Percentiles rank a stretch among this genome's conserved stretches.
Evolutionary conservation across 1,140 invertebrate genomes (phyloP).

Genomic region (Trachelipus rathkii): DNA sequence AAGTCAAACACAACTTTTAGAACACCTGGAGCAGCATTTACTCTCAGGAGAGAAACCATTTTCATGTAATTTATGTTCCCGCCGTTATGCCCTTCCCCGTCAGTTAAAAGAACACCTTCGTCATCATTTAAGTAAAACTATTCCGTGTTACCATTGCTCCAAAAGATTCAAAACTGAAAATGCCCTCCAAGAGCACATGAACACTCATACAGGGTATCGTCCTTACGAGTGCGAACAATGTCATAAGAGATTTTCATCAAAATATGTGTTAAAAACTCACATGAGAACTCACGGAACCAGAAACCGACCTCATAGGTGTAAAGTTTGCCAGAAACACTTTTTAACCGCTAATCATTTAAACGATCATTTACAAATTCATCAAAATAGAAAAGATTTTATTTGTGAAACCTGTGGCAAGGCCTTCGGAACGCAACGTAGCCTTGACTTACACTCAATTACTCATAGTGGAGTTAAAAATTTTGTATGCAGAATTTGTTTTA

Average conservation of each 20-base stretch:
- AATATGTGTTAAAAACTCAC: slow-evolving; percentile 70
- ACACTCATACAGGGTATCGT: slow-evolving; percentile 63
- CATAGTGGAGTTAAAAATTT: slow-evolving; percentile 62
- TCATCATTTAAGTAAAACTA: slow-evolving; percentile 42
- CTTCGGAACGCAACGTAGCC: slow-evolving; percentile 41
- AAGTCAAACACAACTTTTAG: slow-evolving; percentile 59
- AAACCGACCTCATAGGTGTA: slow-evolving; percentile 64
- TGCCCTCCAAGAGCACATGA: slow-evolving; percentile 59
- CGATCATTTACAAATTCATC: slow-evolving; percentile 45
- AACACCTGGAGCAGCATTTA: slow-evolving; percentile 65
- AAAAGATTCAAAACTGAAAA: slow-evolving; percentile 61
- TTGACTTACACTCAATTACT: slow-evolving; percentile 41
- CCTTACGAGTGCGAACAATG: slow-evolving; percentile 65
- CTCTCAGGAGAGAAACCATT: slow-evolving; percentile 60
- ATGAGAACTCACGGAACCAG: slow-evolving; percentile 67
- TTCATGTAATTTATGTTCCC: slow-evolving; percentile 62
- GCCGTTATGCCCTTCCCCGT: slow-evolving; percentile 62
- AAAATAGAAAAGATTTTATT: slow-evolving; percentile 50
- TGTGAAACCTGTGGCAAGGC: slow-evolving; percentile 45
- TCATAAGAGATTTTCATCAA: slow-evolving; percentile 69
- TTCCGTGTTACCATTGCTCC: slow-evolving; percentile 47
- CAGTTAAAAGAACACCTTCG: slow-evolving; percentile 58
- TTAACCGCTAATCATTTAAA: slow-evolving; percentile 64
- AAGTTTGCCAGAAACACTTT: slow-evolving; percentile 66
- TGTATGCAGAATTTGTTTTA: slow-evolving; percentile 62